Conservation (phyloP, 2,888 invertebrate genomes). For the Ennomos fuscantarius region DNA sequence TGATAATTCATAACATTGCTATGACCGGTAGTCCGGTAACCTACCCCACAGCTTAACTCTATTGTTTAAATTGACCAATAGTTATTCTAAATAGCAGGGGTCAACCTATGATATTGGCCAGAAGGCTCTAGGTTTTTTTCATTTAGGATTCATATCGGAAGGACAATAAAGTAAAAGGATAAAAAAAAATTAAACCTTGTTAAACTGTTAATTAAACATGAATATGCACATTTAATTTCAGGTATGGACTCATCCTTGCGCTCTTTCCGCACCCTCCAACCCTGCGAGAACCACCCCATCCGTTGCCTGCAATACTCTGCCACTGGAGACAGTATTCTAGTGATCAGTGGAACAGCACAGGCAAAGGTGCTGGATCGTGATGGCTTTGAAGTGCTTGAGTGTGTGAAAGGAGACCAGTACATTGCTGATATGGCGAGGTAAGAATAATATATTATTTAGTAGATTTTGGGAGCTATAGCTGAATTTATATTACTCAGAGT, state of each 20-base stretch:
- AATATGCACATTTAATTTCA: constrained; percentile 34
- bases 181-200: background rate
- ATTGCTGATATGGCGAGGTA: constrained; percentile 95
- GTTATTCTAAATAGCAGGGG: too few species aligned
- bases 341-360: constrained; percentile 96
- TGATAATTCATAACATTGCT: too few species aligned
- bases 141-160: too few species aligned
- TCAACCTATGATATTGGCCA: too few species aligned
- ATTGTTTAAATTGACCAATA: too few species aligned
- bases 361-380: constrained; percentile 98
- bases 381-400: constrained; percentile 96
- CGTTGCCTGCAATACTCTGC: constrained; percentile 95
- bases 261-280: constrained; percentile 96
- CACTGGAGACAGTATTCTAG: constrained; percentile 97
- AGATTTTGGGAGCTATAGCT: too few species aligned
- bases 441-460: constrained; percentile 2
- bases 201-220: background rate
- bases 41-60: too few species aligned
- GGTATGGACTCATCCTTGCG: constrained; percentile 98
- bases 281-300: constrained; percentile 98
- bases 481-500: too few species aligned
- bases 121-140: too few species aligned
- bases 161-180: too few species aligned
- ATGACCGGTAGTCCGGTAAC: too few species aligned
- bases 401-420: constrained; percentile 98